Base-by-base conservation (phyloP, 2,113 vertebrate species). In the Tachysurus fulvidraco region DNA sequence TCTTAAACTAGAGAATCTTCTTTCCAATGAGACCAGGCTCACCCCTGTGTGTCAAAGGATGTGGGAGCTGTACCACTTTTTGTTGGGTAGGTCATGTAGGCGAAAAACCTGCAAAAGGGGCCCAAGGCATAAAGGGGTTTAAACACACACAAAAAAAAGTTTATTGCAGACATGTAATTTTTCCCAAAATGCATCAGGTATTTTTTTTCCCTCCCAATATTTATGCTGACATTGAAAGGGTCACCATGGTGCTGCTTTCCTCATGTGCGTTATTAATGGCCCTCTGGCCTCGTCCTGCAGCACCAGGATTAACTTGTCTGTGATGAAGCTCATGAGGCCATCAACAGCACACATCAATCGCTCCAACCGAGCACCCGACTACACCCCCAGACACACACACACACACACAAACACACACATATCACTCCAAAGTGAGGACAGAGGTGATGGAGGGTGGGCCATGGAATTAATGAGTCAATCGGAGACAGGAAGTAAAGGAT, bases 251-350 rank as follows among this genome's bases (percentile, higher is more conserved):
- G 83, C 85, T 81, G 59, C 30, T 44, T 92, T 89, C 87, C 57
- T 83, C 74, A 86, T 71, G 90, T 92, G 83, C 86, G 89, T 92
- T 92, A 93, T 93, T 92, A 88, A 92, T 92, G 90, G 88, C 80
- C 60, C 83, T n/a, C 55, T 76, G 82, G 74, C 19, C 44, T 87
- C 77, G 76, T 84, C 85, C 81, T 91, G 90, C 91, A 85, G 84
- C 84, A 86, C 87, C 89, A 86, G 90, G 89, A 92, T 93, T 91
- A 92, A 91, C 88, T 91, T 90, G 89, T 91, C 89, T 81, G 88
- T 91, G 89, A 91, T 92, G 91, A 93, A 92, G 92, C 94, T 91
- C 91, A 91, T 78, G 87, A 92, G 85, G 90, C 85, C 92, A 89
- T 93, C 85, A 91, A 90, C 21, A 81, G 79, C 82, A 78, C 91